Evolutionary conservation across 1,140 invertebrate genomes (phyloP), one percentile per base, ranked within the genome.

Genomic region (Panulirus ornatus): DNA sequence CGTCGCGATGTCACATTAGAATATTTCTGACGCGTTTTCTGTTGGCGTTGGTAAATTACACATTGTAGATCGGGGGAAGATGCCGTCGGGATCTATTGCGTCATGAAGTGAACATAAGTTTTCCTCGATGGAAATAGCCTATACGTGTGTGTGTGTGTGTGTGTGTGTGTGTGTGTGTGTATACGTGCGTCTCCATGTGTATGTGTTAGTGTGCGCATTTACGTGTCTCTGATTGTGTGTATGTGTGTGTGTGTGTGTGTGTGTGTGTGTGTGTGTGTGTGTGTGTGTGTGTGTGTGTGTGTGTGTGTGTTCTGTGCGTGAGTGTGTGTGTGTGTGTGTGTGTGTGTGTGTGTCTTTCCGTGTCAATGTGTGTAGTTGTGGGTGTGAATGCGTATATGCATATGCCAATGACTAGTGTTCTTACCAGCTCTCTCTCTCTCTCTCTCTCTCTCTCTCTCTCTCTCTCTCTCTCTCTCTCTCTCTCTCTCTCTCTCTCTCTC

Each of bases 101-200:
- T n/a, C n/a, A n/a, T n/a, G n/a, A n/a, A n/a, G n/a, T n/a, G n/a
- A n/a, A n/a, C n/a, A n/a, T n/a, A n/a, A n/a, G n/a, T n/a, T n/a
- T n/a, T n/a, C n/a, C n/a, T n/a, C n/a, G n/a, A n/a, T n/a, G n/a
- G n/a, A n/a, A n/a, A n/a, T n/a, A n/a, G n/a, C n/a, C n/a, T n/a
- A n/a, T n/a, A n/a, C n/a, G 36, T 83, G 58, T 83, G 58, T 83
- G 58, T 83, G 58, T 83, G 58, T 83, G 58, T 83, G 58, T 83
- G 58, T 83, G 58, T 83, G 58, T 83, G 58, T 83, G 58, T 83
- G 58, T 83, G 30, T 83, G 51, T 82, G 51, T 82, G 51, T 82
- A 30, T 82, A 30, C 34, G 38, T 76, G 38, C 34, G 38, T 38
- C 5, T 76, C 5, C 22, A 19, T 70, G 63, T 70, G 63, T 70